phyloP scores from a whole-genome alignment of 2,113 vertebrate genomes.

The Mesoclemmys tuberculata region DNA sequence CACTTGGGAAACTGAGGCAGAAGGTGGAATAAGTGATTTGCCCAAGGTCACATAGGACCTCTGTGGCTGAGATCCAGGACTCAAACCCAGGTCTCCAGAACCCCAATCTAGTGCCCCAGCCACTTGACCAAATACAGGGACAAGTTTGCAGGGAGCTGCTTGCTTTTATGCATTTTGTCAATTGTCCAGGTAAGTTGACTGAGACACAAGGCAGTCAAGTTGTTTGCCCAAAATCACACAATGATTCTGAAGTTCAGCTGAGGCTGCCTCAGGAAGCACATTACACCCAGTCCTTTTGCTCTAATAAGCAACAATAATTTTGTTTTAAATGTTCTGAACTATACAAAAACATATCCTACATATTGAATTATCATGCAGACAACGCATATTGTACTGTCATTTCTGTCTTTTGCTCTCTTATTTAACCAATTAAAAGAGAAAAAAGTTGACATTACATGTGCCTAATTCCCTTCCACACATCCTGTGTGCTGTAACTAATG shows the following conservation, averaged over 20 bases:
- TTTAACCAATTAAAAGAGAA: constrained; percentile 18
- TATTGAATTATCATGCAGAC: constrained; percentile 4
- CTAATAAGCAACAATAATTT: neutral
- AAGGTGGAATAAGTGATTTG: neutral
- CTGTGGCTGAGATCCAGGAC: neutral
- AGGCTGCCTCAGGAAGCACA: neutral
- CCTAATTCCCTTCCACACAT: constrained; percentile 29
- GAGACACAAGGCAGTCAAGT: neutral
- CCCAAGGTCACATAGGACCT: neutral
- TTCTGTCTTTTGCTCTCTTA: constrained; percentile 47
- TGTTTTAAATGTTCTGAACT: neutral
- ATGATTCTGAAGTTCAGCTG: neutral
- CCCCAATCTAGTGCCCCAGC: neutral
- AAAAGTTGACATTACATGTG: neutral
- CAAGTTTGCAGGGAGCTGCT: constrained; percentile 7
- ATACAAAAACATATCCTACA: neutral
- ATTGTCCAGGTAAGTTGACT: neutral
- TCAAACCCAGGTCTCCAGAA: neutral
- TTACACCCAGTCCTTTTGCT: neutral
- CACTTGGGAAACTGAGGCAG: neutral
- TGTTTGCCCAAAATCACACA: neutral
- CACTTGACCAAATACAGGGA: neutral
- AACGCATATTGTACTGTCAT: constrained; percentile 6
- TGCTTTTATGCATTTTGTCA: constrained; percentile 15
- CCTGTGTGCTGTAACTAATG: constrained; percentile 19